phyloP scores from a whole-genome alignment of 1,140 invertebrate species.

The Drosophila equinoxialis region DNA sequence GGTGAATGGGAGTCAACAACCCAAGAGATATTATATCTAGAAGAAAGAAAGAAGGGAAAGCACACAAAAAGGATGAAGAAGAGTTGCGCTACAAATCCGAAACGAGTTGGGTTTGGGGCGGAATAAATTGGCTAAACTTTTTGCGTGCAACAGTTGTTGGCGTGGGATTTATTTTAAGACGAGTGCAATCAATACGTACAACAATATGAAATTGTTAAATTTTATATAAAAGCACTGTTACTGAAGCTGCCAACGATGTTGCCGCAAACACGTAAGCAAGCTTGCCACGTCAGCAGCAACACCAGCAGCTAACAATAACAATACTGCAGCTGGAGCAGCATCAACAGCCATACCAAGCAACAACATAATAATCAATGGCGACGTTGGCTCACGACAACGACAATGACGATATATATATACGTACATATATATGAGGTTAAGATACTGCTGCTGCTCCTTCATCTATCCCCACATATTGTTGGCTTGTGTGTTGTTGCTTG shows the following conservation, averaged over 20 bases:
- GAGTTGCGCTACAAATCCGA: background rate
- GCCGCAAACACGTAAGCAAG: conserved; percentile 43
- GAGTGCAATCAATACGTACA: conserved; percentile 72
- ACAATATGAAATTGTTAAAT: conserved; percentile 78
- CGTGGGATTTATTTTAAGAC: conserved; percentile 53
- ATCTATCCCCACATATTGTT: conserved; percentile 26
- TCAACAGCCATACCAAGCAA: conserved; percentile 21
- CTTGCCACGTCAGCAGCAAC: conserved; percentile 34
- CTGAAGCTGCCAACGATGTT: background rate
- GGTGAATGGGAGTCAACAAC: conserved; percentile 86
- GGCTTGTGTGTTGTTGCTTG: conserved; percentile 31
- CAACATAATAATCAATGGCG: conserved; percentile 68
- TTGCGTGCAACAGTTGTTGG: conserved; percentile 76
- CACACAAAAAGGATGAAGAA: background rate
- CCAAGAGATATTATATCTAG: conserved; percentile 87
- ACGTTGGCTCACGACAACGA: conserved; percentile 34
- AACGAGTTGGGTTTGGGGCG: background rate
- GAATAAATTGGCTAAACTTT: conserved; percentile 24
- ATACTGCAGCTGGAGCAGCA: conserved; percentile 25
- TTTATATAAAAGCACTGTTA: conserved; percentile 50
- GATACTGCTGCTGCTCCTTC: conserved; percentile 37
- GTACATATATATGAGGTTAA: conserved; percentile 32
- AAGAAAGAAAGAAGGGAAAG: conserved; percentile 10
- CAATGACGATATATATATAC: conserved; percentile 44
- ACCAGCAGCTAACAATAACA: conserved; percentile 3